These are phyloP conservation scores for Falco berigora DNA, from an alignment of 2,797 vertebrate genomes.

Conservation along the genomic window DNA sequence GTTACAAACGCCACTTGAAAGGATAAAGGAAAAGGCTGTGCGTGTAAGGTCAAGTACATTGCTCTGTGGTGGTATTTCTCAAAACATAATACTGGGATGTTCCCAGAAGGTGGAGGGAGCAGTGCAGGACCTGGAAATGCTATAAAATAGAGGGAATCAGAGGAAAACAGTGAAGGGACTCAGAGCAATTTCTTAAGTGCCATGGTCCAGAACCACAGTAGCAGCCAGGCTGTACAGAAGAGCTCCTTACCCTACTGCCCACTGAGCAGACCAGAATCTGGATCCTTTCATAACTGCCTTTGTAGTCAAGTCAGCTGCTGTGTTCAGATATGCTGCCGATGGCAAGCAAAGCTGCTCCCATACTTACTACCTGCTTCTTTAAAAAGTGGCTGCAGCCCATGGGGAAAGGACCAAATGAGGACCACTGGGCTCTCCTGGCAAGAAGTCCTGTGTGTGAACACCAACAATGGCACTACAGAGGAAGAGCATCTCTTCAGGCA, in stretches of 20 bases:
- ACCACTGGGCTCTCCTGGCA: not conserved
- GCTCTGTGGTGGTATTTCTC: not conserved
- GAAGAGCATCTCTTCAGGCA: not conserved
- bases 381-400: not conserved
- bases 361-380: not conserved
- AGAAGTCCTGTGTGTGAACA: not conserved
- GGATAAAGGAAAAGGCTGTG: not conserved
- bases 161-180: not conserved
- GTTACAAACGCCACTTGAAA: not conserved
- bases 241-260: not conserved
- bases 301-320: fast-evolving
- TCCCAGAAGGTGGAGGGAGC: not conserved
- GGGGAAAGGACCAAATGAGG: not conserved
- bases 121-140: not conserved
- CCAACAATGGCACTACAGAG: fast-evolving
- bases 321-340: not conserved
- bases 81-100: not conserved
- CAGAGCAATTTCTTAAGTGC: not conserved
- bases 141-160: not conserved
- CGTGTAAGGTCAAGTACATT: not conserved
- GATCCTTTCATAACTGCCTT: not conserved
- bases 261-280: not conserved
- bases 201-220: fast-evolving
- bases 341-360: not conserved
- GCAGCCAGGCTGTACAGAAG: not conserved